Conservation (phyloP, 2,888 invertebrate species). For the Clanis bilineata region DNA sequence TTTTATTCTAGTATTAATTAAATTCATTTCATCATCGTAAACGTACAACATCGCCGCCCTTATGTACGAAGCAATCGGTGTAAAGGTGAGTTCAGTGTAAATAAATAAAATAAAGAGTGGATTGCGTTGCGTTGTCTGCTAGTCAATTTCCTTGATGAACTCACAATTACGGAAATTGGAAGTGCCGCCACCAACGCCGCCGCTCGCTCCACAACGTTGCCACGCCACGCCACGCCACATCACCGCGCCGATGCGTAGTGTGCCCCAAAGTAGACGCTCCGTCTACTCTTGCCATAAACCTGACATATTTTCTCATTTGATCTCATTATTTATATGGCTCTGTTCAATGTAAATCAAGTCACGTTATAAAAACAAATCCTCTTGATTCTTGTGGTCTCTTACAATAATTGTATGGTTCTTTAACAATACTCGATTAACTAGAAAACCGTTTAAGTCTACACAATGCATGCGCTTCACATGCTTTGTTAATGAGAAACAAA, state of each 20-base stretch:
- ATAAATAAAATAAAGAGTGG: conserved; percentile 59
- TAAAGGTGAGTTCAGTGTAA: conserved; percentile 49
- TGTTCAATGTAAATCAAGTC: too few species aligned
- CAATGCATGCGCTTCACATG: conserved; percentile 59
- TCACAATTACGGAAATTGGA: conserved; percentile 78
- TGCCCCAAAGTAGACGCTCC: neutral
- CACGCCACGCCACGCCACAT: conserved; percentile 28
- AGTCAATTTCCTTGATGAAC: conserved; percentile 78
- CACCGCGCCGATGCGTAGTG: neutral
- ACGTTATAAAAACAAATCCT: too few species aligned
- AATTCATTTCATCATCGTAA: conserved; percentile 36
- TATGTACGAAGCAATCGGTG: conserved; percentile 38
- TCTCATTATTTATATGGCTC: neutral
- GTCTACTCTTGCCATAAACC: neutral
- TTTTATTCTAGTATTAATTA: conserved; percentile 5
- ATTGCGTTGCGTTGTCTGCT: conserved; percentile 62
- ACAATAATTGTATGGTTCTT: neutral
- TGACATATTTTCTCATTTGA: conserved; percentile 3
- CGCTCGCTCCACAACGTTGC: conserved; percentile 31
- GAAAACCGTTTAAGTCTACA: conserved; percentile 62
- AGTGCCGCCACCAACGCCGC: conserved; percentile 40
- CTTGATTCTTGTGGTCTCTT: too few species aligned
- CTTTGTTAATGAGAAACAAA: conserved; percentile 58
- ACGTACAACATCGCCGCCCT: conserved; percentile 42
- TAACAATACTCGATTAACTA: conserved; percentile 47